phyloP scores from a whole-genome alignment of 2,797 vertebrate species.

The Anabacerthia variegaticeps region DNA sequence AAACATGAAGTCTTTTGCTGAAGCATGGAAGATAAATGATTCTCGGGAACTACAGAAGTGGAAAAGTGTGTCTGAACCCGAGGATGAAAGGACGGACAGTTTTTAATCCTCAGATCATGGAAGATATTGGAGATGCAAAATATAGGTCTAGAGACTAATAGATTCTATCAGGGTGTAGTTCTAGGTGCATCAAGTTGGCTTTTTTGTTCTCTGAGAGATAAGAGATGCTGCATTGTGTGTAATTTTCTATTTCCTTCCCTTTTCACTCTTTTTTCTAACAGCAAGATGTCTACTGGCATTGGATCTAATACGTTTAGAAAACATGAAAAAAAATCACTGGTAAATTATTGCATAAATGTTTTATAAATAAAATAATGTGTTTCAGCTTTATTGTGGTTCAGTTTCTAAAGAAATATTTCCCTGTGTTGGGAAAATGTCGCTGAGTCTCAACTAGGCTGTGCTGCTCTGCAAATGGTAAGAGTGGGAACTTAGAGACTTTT shows the following conservation, averaged over 20 bases:
- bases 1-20: conserved; percentile 70
- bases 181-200: background rate
- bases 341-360: conserved; percentile 26
- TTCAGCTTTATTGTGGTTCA: background rate
- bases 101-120: conserved; percentile 28
- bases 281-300: background rate
- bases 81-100: conserved; percentile 26
- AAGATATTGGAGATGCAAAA: background rate
- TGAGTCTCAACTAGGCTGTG: background rate
- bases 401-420: background rate
- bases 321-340: background rate
- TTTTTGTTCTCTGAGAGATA: background rate
- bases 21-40: conserved; percentile 66
- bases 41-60: conserved; percentile 67
- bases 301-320: conserved; percentile 15
- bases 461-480: background rate
- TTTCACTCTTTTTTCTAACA: background rate
- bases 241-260: background rate
- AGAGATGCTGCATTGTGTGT: background rate
- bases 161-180: background rate
- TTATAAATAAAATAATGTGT: conserved; percentile 30
- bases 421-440: background rate
- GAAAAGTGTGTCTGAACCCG: conserved; percentile 42
- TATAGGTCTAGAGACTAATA: background rate
- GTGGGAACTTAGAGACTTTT: background rate